Conservation (phyloP, 1,140 invertebrate genomes). For the Centruroides sculpturatus region DNA sequence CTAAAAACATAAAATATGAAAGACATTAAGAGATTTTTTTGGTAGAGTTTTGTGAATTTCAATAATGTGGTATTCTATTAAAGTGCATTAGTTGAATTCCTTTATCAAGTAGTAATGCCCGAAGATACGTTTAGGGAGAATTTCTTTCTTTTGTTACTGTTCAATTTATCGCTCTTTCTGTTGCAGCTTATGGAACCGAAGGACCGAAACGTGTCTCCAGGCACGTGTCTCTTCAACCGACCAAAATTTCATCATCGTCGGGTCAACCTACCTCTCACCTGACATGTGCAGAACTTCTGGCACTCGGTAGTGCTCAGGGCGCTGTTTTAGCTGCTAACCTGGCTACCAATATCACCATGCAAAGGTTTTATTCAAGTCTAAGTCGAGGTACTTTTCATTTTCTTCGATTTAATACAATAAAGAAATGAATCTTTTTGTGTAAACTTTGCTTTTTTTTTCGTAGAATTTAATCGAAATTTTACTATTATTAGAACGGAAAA, state of each 20-base stretch:
- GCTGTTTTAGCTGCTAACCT: conserved; percentile 73
- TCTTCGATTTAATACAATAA: neutral
- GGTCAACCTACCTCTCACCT: conserved; percentile 30
- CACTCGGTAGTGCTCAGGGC: conserved; percentile 73
- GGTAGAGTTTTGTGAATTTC: too few species aligned
- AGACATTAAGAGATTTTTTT: too few species aligned
- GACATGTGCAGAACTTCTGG: conserved; percentile 81
- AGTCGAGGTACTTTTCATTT: conserved; percentile 21
- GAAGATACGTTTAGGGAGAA: too few species aligned
- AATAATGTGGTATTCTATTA: too few species aligned
- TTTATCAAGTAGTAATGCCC: too few species aligned
- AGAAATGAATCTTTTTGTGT: neutral
- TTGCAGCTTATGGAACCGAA: neutral
- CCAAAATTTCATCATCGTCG: conserved; percentile 29
- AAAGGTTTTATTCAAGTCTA: conserved; percentile 19
- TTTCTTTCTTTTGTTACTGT: too few species aligned
- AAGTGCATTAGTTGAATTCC: too few species aligned
- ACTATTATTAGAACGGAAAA: too few species aligned
- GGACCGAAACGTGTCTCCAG: neutral
- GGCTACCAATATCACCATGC: conserved; percentile 13
- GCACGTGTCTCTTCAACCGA: neutral
- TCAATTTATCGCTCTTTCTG: neutral
- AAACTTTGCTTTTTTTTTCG: neutral
- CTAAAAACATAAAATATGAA: too few species aligned
- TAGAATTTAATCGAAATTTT: neutral